Evolutionary conservation across 2,797 vertebrate species (phyloP), one percentile per base, ranked within the genome.

Genomic region (Vespertilio murinus): DNA sequence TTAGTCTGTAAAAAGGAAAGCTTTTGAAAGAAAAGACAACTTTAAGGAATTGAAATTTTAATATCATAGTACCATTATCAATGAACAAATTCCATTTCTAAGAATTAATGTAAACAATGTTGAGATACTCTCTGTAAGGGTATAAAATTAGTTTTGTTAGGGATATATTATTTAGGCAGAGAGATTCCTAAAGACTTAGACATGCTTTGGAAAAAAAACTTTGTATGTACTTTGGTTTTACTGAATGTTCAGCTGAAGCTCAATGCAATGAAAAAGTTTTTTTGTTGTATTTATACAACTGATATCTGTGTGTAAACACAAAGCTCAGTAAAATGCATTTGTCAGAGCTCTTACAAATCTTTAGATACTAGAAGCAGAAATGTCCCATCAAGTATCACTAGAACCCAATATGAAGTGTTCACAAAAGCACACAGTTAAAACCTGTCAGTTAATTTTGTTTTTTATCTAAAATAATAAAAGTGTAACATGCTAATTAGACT

Each of bases 131-230:
- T 75, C 52, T 80, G 7, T 38, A 91, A 82, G 47, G 7, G 18
- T 65, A 80, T 91, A 54, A 77, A 94, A 90, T 94, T 81, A 83
- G 33, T 59, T 90, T 88, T 71, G 56, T 38, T 61, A 92, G 61
- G 85, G 87, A 90, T 81, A 20, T 10, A 79, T 82, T 90, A 73
- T 92, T 94, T 11, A 87, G 65, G 35, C 18, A 83, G 42, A 95
- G 42, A 94, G 28, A 23, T 87, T 92, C 56, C 65, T 92, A 67
- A 94, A 93, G 69, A 88, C 45, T 79, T 78, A 94, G 49, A 9
- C 59, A 78, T 35, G 47, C 14, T 92, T 94, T 92, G 82, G 10
- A 94, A 88, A 88, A 95, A 93, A 71, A 61, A 92, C 28, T 45
- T 23, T 79, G 23, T 18, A 86, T 59, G 13, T 14, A 54, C 25